A percentile compares a stretch with the other conserved stretches of the same genome.
Evolutionary conservation across 2,113 vertebrate genomes (phyloP).

Genomic region (Siphamia tubifer): DNA sequence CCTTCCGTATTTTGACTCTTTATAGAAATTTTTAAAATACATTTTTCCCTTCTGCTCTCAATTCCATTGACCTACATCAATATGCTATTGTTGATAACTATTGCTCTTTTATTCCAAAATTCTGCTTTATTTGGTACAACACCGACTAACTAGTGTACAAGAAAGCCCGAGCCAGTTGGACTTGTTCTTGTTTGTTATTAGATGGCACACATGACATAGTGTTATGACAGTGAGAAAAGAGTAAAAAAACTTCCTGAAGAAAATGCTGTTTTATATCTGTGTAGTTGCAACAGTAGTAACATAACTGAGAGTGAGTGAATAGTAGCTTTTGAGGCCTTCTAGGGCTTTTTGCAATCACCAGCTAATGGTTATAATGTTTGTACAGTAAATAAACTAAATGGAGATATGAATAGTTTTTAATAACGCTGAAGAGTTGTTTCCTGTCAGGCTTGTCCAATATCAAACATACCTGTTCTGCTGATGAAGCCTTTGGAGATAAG

Average conservation of each 20-base stretch:
- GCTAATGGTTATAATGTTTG: too few relatives aligned
- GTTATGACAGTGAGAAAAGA: neutral
- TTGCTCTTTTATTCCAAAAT: neutral
- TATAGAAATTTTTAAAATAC: too few relatives aligned
- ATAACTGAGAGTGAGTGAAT: too few relatives aligned
- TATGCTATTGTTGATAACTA: neutral
- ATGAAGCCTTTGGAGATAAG: neutral
- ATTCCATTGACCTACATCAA: too few relatives aligned
- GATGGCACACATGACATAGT: neutral
- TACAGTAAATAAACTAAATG: too few relatives aligned
- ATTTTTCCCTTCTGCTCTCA: too few relatives aligned
- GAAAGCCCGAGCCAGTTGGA: neutral
- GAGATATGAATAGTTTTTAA: too few relatives aligned
- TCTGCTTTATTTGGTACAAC: neutral
- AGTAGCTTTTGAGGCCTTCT: neutral
- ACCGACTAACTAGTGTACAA: neutral
- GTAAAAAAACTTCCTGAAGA: too few relatives aligned
- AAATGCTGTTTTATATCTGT: too few relatives aligned
- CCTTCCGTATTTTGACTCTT: too few relatives aligned
- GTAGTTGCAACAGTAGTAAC: too few relatives aligned
- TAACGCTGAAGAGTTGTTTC: too few relatives aligned
- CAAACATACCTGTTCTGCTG: neutral
- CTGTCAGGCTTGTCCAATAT: neutral
- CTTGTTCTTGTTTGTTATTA: constrained; percentile 8
- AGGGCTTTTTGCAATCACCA: neutral